A percentile compares a stretch with the other conserved stretches of the same genome.
Conservation (phyloP, 1,140 invertebrate species). For the Cydia fagiglandana region DNA sequence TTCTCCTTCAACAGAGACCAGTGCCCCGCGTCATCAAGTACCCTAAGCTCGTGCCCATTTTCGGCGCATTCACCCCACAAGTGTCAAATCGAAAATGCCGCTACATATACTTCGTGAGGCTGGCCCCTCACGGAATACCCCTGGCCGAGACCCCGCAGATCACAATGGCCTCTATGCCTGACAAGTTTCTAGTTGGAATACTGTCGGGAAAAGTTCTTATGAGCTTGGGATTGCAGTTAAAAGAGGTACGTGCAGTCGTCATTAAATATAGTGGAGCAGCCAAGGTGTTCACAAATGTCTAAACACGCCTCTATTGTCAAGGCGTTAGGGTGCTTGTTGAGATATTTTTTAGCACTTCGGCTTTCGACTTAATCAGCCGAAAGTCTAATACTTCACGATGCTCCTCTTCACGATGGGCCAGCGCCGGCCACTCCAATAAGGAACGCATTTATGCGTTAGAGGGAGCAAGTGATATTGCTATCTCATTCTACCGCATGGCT, state of each 20-base stretch:
- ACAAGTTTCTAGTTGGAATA: constrained; percentile 82
- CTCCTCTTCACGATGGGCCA: too few species aligned
- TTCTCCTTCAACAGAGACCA: constrained; percentile 78
- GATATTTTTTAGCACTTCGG: too few species aligned
- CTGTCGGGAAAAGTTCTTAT: constrained; percentile 80
- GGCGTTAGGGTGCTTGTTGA: too few species aligned
- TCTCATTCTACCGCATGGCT: too few species aligned
- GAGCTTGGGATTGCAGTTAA: constrained; percentile 72
- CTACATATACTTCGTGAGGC: constrained; percentile 84
- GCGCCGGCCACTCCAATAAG: too few species aligned
- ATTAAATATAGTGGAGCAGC: too few species aligned
- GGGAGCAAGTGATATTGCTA: too few species aligned
- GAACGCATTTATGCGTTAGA: too few species aligned
- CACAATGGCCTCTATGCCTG: constrained; percentile 79
- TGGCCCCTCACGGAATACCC: constrained; percentile 81
- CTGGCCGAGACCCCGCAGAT: constrained; percentile 55
- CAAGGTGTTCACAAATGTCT: too few species aligned
- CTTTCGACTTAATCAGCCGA: too few species aligned
- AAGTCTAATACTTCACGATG: too few species aligned
- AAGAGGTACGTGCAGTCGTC: constrained; percentile 44
- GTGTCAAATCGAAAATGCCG: constrained; percentile 74
- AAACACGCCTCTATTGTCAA: too few species aligned
- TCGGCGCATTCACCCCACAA: constrained; percentile 81
- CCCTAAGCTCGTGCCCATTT: constrained; percentile 83
- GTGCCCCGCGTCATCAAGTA: constrained; percentile 83